Evolutionary conservation across 2,113 vertebrate species (phyloP).

Genomic region (Panurus biarmicus): DNA sequence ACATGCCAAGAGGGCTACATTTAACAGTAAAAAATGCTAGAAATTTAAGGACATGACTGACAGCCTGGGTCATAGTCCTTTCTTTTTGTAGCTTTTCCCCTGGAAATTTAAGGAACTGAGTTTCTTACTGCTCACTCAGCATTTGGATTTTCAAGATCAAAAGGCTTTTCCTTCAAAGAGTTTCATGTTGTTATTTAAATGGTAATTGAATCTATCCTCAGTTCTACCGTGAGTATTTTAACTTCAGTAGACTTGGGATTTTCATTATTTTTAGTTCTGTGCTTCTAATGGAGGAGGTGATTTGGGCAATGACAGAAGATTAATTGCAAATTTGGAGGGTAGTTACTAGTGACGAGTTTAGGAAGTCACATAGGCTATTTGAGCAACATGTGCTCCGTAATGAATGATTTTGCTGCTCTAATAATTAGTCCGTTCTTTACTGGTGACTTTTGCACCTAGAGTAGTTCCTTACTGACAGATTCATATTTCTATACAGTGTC

Average conservation of each 20-base stretch:
- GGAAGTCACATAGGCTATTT: neutral
- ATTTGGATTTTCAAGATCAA: slow-evolving; percentile 56
- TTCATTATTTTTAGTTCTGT: slow-evolving; percentile 48
- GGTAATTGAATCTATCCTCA: slow-evolving; percentile 54
- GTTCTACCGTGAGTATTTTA: slow-evolving; percentile 41
- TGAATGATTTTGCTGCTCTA: neutral
- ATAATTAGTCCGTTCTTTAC: neutral
- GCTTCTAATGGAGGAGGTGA: slow-evolving; percentile 1
- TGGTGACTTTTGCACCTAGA: neutral
- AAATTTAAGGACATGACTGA: neutral
- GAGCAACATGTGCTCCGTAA: neutral
- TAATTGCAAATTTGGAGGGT: slow-evolving; percentile 8
- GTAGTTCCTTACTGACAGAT: neutral
- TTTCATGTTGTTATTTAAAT: slow-evolving; percentile 66
- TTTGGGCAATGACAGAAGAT: neutral
- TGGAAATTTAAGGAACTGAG: slow-evolving; percentile 44
- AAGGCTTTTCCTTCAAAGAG: slow-evolving; percentile 61
- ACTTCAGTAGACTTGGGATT: slow-evolving; percentile 20
- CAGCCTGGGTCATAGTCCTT: neutral
- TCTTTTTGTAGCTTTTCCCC: neutral
- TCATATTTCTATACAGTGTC: neutral
- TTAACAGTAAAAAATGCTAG: slow-evolving; percentile 18
- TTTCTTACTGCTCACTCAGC: slow-evolving; percentile 43
- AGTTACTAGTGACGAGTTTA: neutral
- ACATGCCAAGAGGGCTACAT: neutral